Conservation (phyloP, 2,888 invertebrate species). For the Aleiodes leptofemur region DNA sequence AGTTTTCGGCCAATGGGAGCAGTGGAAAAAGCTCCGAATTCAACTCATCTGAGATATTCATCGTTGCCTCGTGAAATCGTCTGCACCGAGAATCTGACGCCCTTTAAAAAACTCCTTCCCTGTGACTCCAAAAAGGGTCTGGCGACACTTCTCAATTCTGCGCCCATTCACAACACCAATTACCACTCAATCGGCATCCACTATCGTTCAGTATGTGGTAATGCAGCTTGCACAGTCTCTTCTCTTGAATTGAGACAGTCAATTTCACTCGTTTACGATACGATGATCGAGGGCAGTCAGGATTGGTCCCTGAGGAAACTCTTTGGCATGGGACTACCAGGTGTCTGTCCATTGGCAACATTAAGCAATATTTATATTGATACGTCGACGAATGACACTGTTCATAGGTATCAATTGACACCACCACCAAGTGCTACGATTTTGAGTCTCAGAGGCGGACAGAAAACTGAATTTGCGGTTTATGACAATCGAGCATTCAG, state of each 20-base stretch:
- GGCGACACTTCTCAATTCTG: conserved; percentile 91
- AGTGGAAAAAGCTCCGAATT: conserved; percentile 68
- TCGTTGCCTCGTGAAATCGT: conserved; percentile 97
- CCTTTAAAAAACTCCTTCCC: conserved; percentile 97
- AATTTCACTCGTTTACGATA: conserved; percentile 92
- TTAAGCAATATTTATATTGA: conserved; percentile 90
- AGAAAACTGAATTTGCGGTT: conserved; percentile 81
- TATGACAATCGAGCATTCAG: conserved; percentile 80
- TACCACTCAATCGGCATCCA: conserved; percentile 94
- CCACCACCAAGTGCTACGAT: conserved; percentile 80
- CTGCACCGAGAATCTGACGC: conserved; percentile 99
- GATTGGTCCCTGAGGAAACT: conserved; percentile 92
- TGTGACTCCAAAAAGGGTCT: conserved; percentile 95
- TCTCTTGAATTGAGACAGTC: conserved; percentile 90
- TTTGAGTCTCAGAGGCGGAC: conserved; percentile 83
- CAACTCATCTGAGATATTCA: conserved; percentile 85
- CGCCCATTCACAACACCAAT: conserved; percentile 92
- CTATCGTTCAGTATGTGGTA: conserved; percentile 86
- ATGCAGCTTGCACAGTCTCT: conserved; percentile 78
- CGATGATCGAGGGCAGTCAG: conserved; percentile 75
- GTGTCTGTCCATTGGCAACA: conserved; percentile 88
- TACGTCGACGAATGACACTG: conserved; percentile 79
- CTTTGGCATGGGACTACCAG: conserved; percentile 90
- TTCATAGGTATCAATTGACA: conserved; percentile 80
- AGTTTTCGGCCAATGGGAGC: conserved; percentile 88